These are phyloP conservation scores for Plagodis pulveraria DNA, from an alignment of 2,888 invertebrate genomes.

Conservation along the genomic window DNA sequence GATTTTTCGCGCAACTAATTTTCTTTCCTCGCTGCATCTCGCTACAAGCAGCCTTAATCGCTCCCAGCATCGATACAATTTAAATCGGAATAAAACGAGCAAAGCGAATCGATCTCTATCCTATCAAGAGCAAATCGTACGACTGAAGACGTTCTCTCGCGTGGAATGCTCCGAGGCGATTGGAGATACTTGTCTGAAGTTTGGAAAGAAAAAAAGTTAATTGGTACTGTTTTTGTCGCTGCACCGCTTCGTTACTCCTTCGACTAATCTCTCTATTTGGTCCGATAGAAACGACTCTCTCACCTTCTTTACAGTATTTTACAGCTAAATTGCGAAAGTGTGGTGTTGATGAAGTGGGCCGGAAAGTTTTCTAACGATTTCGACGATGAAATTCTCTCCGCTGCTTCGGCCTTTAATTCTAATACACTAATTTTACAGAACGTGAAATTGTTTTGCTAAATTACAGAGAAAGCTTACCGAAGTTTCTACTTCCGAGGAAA, in stretches of 20 bases:
- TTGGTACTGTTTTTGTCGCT: slow-evolving; percentile 77
- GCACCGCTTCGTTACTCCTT: slow-evolving; percentile 65
- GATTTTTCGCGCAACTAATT: slow-evolving; percentile 59
- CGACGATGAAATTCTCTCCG: slow-evolving; percentile 39
- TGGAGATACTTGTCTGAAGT: slow-evolving; percentile 73
- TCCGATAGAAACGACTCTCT: slow-evolving; percentile 48
- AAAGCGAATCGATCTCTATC: slow-evolving; percentile 77
- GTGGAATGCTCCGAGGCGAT: slow-evolving; percentile 70
- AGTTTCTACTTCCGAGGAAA: slow-evolving; percentile 1
- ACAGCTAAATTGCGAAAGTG: slow-evolving; percentile 50
- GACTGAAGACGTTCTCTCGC: slow-evolving; percentile 75
- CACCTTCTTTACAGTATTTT: slow-evolving; percentile 55
- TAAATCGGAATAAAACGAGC: slow-evolving; percentile 79
- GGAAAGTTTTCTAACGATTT: slow-evolving; percentile 38
- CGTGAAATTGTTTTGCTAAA: slow-evolving; percentile 15
- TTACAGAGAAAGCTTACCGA: slow-evolving; percentile 24
- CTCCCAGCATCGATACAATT: slow-evolving; percentile 78
- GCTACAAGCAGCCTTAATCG: slow-evolving; percentile 72
- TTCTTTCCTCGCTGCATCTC: slow-evolving; percentile 57
- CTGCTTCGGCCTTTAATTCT: slow-evolving; percentile 32
- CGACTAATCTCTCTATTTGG: slow-evolving; percentile 68
- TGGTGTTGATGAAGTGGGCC: slow-evolving; percentile 46
- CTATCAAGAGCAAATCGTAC: slow-evolving; percentile 80
- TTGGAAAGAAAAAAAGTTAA: slow-evolving; percentile 74
- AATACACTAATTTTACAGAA: slow-evolving; percentile 14